phyloP scores from a whole-genome alignment of 2,888 invertebrate species.

The Cremastobaeus sp. region DNA sequence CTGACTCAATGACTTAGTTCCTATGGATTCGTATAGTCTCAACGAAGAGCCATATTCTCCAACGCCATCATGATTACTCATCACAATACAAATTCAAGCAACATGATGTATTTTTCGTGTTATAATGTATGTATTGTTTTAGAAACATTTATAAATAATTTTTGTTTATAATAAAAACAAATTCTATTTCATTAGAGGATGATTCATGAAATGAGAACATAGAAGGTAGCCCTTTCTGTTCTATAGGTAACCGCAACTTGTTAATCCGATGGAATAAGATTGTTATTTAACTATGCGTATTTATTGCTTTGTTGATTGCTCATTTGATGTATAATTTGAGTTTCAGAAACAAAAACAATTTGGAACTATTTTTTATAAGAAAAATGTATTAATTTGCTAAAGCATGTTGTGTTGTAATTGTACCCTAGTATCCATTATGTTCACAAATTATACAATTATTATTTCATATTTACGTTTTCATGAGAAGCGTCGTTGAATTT shows the following conservation, averaged over 20 bases:
- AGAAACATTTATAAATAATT: constrained; percentile 52
- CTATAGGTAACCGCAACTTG: neutral
- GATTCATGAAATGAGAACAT: constrained; percentile 12
- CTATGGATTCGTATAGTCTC: constrained; percentile 31
- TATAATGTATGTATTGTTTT: constrained; percentile 46
- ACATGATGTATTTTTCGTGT: constrained; percentile 55
- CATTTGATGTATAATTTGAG: constrained; percentile 46
- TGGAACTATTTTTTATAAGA: constrained; percentile 55
- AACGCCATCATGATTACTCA: constrained; percentile 17
- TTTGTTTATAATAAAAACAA: constrained; percentile 43
- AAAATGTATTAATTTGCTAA: constrained; percentile 42
- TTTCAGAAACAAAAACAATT: constrained; percentile 36
- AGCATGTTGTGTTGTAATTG: constrained; percentile 35
- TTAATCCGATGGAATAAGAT: constrained; percentile 17
- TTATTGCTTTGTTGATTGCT: constrained; percentile 42
- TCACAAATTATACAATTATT: constrained; percentile 1
- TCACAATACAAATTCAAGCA: constrained; percentile 36
- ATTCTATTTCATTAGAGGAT: constrained; percentile 30
- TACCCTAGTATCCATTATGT: constrained; percentile 7
- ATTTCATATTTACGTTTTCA: neutral
- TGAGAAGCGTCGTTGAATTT: neutral
- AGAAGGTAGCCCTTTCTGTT: neutral
- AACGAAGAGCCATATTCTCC: constrained; percentile 31
- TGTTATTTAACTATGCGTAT: constrained; percentile 39
- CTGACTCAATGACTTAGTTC: constrained; percentile 35